Conservation (phyloP, 1,140 invertebrate genomes). For the Pogonomyrmex californicus region DNA sequence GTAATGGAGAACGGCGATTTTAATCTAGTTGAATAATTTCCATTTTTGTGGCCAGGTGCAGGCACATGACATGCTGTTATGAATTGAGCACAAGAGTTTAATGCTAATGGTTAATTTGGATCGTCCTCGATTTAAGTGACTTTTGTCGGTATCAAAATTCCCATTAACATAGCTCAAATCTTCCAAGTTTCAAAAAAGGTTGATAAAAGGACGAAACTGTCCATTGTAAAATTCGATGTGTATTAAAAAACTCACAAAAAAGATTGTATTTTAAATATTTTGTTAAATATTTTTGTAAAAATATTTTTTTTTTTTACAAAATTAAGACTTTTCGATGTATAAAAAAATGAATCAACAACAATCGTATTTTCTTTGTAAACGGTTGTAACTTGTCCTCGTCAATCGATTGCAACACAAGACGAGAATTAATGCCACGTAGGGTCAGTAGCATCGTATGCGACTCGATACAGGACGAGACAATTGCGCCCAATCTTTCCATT, state of each 20-base stretch:
- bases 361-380: constrained; percentile 14
- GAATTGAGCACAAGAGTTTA: constrained; percentile 47
- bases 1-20: constrained; percentile 51
- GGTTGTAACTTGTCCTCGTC: not conserved
- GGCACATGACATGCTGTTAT: constrained; percentile 26
- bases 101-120: constrained; percentile 18
- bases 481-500: constrained; percentile 83
- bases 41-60: constrained; percentile 40
- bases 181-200: not conserved
- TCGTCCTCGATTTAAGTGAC: constrained; percentile 15
- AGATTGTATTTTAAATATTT: not conserved
- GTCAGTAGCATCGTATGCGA: constrained; percentile 68
- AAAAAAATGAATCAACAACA: not conserved
- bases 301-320: not conserved
- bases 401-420: constrained; percentile 53
- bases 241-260: not conserved
- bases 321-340: not conserved
- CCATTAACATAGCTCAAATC: not conserved
- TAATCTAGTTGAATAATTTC: constrained; percentile 63
- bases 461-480: constrained; percentile 82
- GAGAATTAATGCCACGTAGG: constrained; percentile 65
- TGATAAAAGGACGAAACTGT: not conserved
- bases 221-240: not conserved
- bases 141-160: not conserved
- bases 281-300: not conserved